A percentile compares a stretch with the other conserved stretches of the same genome.
phyloP scores from a whole-genome alignment of 2,113 vertebrate genomes.

The Salvelinus alpinus region DNA sequence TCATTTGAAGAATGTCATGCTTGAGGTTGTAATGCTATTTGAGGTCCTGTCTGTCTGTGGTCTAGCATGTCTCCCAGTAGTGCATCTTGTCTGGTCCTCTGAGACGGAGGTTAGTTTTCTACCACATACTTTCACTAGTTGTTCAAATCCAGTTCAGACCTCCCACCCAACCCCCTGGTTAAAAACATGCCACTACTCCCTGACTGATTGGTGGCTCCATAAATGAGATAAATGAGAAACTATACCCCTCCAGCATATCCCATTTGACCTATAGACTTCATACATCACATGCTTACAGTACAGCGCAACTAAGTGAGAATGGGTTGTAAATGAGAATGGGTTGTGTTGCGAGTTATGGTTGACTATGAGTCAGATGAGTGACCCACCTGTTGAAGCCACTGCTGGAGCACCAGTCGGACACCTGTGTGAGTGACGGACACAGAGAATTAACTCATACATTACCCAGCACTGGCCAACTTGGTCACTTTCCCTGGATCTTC shows the following conservation, averaged over 20 bases:
- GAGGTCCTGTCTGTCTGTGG: background rate
- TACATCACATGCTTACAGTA: background rate
- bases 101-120: background rate
- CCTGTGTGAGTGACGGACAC: conserved; percentile 73
- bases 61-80: background rate
- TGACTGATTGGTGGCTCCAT: background rate
- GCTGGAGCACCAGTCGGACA: conserved; percentile 71
- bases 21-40: background rate
- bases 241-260: background rate
- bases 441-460: conserved; percentile 55
- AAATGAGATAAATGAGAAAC: background rate
- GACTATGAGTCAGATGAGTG: background rate
- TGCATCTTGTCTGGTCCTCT: background rate
- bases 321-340: background rate
- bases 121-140: conserved; percentile 27
- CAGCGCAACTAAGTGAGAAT: background rate
- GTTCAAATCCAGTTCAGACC: conserved; percentile 35
- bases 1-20: conserved; percentile 1
- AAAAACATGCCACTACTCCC: background rate
- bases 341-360: background rate
- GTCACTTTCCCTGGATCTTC: background rate
- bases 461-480: background rate
- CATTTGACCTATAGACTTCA: no score
- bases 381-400: conserved; percentile 76
- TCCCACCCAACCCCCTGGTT: conserved; percentile 30